Percentiles rank a stretch among this genome's conserved stretches.
Evolutionary conservation across 2,113 vertebrate genomes (phyloP).

Genomic region (Malaclemys terrapin): DNA sequence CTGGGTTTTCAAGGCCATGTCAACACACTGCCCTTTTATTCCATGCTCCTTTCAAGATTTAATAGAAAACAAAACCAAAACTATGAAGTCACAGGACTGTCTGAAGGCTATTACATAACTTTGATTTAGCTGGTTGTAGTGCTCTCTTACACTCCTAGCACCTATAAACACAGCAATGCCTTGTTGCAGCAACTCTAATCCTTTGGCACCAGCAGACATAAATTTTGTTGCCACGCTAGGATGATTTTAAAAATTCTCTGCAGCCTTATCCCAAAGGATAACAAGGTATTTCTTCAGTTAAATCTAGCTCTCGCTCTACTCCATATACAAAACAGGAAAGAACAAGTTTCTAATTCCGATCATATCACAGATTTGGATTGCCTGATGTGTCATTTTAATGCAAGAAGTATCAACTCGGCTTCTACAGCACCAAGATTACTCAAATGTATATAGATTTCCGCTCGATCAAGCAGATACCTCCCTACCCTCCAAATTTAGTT

Average conservation of each 20-base stretch:
- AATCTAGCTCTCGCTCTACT: background rate
- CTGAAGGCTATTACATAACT: background rate
- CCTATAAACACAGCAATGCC: fast-evolving
- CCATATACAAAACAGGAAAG: slow-evolving; percentile 3
- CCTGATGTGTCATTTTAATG: background rate
- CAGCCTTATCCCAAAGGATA: background rate
- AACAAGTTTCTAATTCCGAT: background rate
- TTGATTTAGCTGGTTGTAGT: background rate
- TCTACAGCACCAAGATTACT: background rate
- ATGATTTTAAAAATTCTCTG: background rate
- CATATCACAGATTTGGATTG: background rate
- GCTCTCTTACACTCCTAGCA: background rate
- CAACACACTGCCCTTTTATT: slow-evolving; percentile 17
- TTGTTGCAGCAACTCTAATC: background rate
- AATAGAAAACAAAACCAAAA: background rate
- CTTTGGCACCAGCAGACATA: background rate
- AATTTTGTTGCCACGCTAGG: background rate
- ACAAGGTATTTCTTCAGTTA: background rate
- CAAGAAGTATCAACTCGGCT: background rate
- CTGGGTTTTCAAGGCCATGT: slow-evolving; percentile 22
- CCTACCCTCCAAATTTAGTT: background rate
- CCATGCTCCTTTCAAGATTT: background rate
- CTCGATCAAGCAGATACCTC: background rate
- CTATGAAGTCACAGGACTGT: background rate
- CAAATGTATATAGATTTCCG: background rate